Evolutionary conservation across 2,113 vertebrate species (phyloP).

Genomic region (Echinops telfairi): DNA sequence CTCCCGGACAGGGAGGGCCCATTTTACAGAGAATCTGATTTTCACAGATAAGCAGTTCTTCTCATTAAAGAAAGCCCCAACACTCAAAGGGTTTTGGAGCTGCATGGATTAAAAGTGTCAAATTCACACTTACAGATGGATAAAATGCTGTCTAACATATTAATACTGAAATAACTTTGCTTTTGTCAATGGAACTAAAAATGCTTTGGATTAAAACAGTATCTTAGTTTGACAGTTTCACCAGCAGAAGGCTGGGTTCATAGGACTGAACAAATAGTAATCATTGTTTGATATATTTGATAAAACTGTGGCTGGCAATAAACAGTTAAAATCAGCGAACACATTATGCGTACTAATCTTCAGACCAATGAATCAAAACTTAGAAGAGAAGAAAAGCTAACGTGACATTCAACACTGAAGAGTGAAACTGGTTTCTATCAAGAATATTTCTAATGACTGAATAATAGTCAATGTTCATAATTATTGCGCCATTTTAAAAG

Average conservation of each 20-base stretch:
- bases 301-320: conserved; percentile 6
- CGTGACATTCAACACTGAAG: background rate
- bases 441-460: background rate
- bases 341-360: background rate
- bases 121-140: conserved; percentile 12
- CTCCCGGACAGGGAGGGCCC: background rate
- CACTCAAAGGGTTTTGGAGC: background rate
- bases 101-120: background rate
- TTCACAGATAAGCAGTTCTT: background rate
- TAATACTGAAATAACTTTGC: conserved; percentile 31
- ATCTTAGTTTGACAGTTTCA: conserved; percentile 15
- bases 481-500: background rate
- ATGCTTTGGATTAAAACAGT: background rate
- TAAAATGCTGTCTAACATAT: background rate
- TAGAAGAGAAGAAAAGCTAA: background rate
- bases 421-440: background rate
- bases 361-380: background rate
- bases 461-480: too few species aligned
- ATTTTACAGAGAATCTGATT: background rate
- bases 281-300: background rate
- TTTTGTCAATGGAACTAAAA: conserved; percentile 35
- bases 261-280: background rate
- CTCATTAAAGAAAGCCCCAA: background rate
- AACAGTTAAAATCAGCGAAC: conserved; percentile 6
- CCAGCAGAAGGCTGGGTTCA: background rate